Percentiles rank a stretch among this genome's conserved stretches.
Conservation (phyloP, 37 sponge, comb jelly and placozoan genomes). For the Mnemiopsis leidyi region DNA sequence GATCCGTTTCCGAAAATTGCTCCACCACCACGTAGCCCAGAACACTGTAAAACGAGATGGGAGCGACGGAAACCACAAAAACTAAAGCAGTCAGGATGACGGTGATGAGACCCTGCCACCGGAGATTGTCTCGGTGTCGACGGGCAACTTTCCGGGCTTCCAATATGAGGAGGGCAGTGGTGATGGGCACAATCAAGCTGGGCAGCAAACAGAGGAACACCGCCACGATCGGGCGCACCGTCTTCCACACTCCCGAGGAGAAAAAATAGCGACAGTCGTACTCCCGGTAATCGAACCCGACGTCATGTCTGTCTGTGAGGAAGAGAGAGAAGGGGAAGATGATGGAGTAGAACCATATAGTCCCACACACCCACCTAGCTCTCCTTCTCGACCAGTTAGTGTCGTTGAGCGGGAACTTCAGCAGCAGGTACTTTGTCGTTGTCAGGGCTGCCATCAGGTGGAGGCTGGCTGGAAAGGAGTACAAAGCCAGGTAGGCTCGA, state of each 20-base stretch:
- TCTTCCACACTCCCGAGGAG: not conserved
- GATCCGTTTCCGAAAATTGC: not conserved
- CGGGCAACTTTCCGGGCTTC: not conserved
- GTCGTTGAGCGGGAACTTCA: not conserved
- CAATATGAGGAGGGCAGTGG: not conserved
- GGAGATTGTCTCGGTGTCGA: not conserved
- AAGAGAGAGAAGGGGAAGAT: not conserved
- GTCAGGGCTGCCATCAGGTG: slow-evolving; percentile 12
- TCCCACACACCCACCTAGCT: not conserved
- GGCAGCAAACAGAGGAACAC: not conserved
- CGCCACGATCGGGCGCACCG: not conserved
- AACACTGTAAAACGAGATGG: not conserved
- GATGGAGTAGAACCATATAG: not conserved
- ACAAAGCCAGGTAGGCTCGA: not conserved
- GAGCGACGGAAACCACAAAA: not conserved
- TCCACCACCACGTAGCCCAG: not conserved
- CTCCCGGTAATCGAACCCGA: not conserved
- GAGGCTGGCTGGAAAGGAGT: not conserved
- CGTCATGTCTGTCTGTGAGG: not conserved
- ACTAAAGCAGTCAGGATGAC: slow-evolving; percentile 2
- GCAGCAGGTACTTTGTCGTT: not conserved
- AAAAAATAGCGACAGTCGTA: not conserved
- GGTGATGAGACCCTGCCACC: not conserved
- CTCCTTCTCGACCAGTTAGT: not conserved
- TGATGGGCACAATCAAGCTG: not conserved